Percentiles rank a stretch among this genome's conserved stretches.
phyloP scores from a whole-genome alignment of 2,797 vertebrate species.

The Gymnoscopelus microlampas region DNA sequence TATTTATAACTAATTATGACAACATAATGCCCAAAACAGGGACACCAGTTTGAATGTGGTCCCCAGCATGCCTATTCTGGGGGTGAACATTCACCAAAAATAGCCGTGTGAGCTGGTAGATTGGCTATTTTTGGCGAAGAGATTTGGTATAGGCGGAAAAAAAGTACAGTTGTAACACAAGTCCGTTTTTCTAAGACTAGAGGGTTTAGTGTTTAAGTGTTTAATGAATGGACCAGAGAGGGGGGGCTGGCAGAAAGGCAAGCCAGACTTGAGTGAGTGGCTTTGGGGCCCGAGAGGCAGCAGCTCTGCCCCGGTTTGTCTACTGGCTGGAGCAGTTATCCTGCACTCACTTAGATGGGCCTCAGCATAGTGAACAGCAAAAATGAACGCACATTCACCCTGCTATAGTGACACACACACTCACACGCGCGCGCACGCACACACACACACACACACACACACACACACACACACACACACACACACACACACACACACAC shows the following conservation, averaged over 20 bases:
- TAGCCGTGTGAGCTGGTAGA: no score
- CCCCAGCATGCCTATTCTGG: no score
- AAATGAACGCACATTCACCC: slow-evolving; percentile 62
- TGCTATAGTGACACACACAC: slow-evolving; percentile 64
- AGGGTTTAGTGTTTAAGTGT: slow-evolving; percentile 7
- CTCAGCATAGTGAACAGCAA: slow-evolving; percentile 72
- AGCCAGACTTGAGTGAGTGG: slow-evolving; percentile 44
- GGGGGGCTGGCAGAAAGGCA: slow-evolving; percentile 37
- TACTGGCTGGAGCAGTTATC: slow-evolving; percentile 63
- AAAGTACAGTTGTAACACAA: no score
- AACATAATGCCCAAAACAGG: no score
- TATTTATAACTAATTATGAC: no score
- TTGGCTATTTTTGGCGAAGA: no score
- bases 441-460: slow-evolving; percentile 39
- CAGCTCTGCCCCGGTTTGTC: slow-evolving; percentile 51
- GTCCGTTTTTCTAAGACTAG: no score
- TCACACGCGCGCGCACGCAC: slow-evolving; percentile 56
- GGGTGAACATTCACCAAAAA: no score
- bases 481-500: slow-evolving; percentile 1
- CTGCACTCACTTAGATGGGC: slow-evolving; percentile 66
- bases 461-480: slow-evolving; percentile 8
- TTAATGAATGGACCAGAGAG: slow-evolving; percentile 39
- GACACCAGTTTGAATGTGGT: no score
- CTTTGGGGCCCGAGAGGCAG: slow-evolving; percentile 40
- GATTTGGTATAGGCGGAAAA: no score